Evolutionary conservation across 2,113 vertebrate species (phyloP), one percentile per base, ranked within the genome.

Genomic region (Connochaetes taurinus): DNA sequence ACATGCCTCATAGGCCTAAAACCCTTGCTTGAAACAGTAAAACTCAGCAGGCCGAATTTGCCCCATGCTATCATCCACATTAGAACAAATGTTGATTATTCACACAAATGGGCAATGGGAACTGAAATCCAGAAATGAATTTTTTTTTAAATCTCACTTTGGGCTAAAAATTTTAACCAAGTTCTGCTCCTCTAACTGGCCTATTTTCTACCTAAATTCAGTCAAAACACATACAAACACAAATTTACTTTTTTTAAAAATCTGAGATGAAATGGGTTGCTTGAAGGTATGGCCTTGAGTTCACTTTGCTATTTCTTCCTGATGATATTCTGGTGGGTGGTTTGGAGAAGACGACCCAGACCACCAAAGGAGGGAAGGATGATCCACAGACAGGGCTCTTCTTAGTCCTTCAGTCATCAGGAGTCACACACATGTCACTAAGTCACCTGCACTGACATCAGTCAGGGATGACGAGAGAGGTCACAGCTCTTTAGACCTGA

Each of bases 111-210:
- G 43, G 78, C 40, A 97, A 96, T 74, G 13, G 43, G 78, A 45
- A 97, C 33, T 84, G 58, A 92, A 95, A 97, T 82, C 58, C 87
- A 96, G 60, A 98, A 97, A 97, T 92, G 96, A 84, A 33, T 31
- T 31, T 78, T 76, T 90, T 87, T 89, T 94, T 52, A 14, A 87
- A 71, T 88, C 94, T 88, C 67, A 95, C 43, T 43, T 87, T 93
- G 71, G 80, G 87, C 53, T 95, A 85, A 82, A 94, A 95, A 85
- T 84, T 71, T 89, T 86, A 97, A 89, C 80, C 88, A 92, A 90
- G 45, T 67, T 87, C 86, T 76, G 36, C n/a, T 81, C 57, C 81
- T 86, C 94, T 96, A 62, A 81, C 57, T 85, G 92, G 92, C n/a
- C 58, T 90, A 43, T 87, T 88, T 91, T 67, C 92, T 94, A 91